Base-by-base conservation (phyloP, 1,140 invertebrate genomes). In the Hypsibius dujardini region DNA sequence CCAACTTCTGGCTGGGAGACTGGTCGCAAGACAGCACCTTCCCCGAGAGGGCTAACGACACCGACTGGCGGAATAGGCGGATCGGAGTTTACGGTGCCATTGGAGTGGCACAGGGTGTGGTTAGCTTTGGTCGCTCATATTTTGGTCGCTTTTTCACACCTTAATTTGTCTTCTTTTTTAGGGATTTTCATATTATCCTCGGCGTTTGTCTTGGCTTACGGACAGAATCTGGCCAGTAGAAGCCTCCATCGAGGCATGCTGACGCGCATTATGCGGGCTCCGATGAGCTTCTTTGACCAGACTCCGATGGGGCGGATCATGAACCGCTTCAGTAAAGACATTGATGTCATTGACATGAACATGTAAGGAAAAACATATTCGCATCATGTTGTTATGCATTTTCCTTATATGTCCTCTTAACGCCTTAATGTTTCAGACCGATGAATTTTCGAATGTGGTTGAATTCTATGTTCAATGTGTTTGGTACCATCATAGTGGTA, bases 181-280 rank as follows among this genome's bases (percentile, higher is more conserved):
- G 62, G 12, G 12, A 7, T 3, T 67, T 67, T 67, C 42, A 47
- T 75, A 2, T 1, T 72, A 1, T 40, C 72, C 47, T 75, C 70
- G 28, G 14, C 46, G 2, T 15, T 67, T 46, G 46, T 50, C 12
- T 14, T 80, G 73, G 73, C 78, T 83, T 75, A 82, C 86, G 73
- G 77, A 85, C 75, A 85, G 85, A 78, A 87, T 0, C 70, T 83
- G 78, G 90, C 90, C 46, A 86, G 88, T 72, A 81, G 81, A 73
- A 79, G 84, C 59, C 81, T 95, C 75, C 92, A 96, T 82, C 78
- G 83, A 74, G 76, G 84, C 72, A 85, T 95, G 80, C 82, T 95
- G 77, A 76, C 78, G 70, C 85, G 85, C 76, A 83, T 95, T 76
- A 80, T 95, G 77, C 85, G 85, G 77, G 84, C 86, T 1, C 82